Conservation (phyloP, 1,140 invertebrate species). For the Gonatopus flavifemur region DNA sequence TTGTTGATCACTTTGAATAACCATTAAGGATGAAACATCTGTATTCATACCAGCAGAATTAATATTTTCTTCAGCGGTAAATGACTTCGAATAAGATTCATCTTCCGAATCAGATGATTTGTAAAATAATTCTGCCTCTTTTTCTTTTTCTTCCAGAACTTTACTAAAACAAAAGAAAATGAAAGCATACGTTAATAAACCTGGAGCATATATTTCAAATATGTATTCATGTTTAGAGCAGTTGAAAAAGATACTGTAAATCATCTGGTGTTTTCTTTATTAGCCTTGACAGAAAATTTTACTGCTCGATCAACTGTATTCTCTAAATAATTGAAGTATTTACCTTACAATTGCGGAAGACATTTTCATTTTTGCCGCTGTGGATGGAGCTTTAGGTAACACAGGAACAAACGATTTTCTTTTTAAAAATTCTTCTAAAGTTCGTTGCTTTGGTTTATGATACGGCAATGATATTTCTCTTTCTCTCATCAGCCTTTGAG, state of each 20-base stretch:
- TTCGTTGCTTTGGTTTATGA: constrained; percentile 73
- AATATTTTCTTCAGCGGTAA: background rate
- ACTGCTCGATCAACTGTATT: too few species aligned
- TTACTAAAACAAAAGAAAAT: constrained; percentile 23
- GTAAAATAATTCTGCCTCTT: constrained; percentile 51
- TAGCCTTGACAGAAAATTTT: too few species aligned
- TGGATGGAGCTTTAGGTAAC: constrained; percentile 41
- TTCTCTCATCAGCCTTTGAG: constrained; percentile 71
- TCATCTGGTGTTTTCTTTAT: too few species aligned
- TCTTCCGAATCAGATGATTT: constrained; percentile 52
- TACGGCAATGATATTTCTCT: constrained; percentile 72
- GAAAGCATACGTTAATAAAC: background rate
- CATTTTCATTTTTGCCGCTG: constrained; percentile 48
- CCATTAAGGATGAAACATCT: background rate
- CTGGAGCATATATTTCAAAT: background rate
- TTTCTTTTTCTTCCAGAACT: constrained; percentile 48
- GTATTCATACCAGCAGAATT: background rate
- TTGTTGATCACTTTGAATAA: too few species aligned
- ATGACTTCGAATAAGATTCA: too few species aligned
- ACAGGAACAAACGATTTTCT: constrained; percentile 38
- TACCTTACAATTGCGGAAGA: constrained; percentile 45
- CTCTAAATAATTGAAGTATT: constrained; percentile 14
- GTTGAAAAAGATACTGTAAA: too few species aligned
- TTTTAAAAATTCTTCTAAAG: constrained; percentile 71
- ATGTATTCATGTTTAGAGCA: too few species aligned